Percentiles rank a stretch among this genome's conserved stretches.
Evolutionary conservation across 2,888 invertebrate genomes (phyloP).

Genomic region (Colostygia pectinataria): DNA sequence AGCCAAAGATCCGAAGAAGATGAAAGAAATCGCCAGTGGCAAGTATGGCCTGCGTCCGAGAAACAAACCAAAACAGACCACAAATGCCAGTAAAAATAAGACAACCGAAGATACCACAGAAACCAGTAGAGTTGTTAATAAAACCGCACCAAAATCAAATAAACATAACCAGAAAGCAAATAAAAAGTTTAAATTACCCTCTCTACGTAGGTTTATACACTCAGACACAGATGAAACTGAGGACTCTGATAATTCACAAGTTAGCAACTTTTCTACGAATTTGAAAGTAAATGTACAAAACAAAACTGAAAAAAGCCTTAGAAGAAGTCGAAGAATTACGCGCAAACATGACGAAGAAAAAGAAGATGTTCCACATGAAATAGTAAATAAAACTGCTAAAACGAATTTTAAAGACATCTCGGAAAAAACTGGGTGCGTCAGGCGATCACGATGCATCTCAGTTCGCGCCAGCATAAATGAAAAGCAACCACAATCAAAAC

Average conservation of each 20-base stretch:
- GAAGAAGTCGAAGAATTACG: slow-evolving; percentile 4
- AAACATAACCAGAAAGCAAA: too few species aligned
- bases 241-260: background rate
- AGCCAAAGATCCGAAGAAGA: background rate
- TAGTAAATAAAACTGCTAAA: background rate
- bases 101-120: background rate
- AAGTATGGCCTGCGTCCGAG: background rate
- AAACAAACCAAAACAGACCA: background rate
- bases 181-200: too few species aligned
- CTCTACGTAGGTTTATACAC: too few species aligned
- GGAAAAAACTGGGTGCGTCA: background rate
- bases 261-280: too few species aligned
- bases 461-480: background rate
- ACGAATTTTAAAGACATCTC: background rate
- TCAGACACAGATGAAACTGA: background rate
- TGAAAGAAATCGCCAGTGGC: background rate
- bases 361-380: background rate
- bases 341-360: background rate
- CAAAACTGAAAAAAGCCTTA: background rate
- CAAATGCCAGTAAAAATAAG: background rate
- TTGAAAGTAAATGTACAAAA: background rate
- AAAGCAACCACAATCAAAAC: background rate
- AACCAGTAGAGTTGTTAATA: background rate
- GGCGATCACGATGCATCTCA: background rate
- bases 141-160: background rate